A percentile compares a stretch with the other conserved stretches of the same genome.
Evolutionary conservation across 2,113 vertebrate genomes (phyloP).

Genomic region (Delphinus delphis): DNA sequence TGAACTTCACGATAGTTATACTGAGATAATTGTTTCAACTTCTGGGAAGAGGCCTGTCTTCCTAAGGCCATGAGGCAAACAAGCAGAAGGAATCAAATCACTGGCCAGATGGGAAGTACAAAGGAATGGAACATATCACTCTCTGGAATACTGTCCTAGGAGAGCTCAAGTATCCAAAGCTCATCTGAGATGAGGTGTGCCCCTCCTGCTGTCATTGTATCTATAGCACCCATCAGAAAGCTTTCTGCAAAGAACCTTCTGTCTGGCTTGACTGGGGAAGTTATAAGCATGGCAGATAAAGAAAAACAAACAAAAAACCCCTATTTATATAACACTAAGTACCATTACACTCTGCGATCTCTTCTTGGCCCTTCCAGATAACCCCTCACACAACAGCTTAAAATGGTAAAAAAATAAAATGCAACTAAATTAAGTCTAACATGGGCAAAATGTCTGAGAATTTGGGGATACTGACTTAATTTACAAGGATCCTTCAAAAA

Average conservation of each 20-base stretch:
- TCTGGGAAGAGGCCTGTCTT: neutral
- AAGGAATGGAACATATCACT: neutral
- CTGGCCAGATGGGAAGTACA: constrained; percentile 37
- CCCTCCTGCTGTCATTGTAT: neutral
- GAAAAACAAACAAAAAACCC: neutral
- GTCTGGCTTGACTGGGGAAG: neutral
- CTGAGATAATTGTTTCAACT: neutral
- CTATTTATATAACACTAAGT: neutral
- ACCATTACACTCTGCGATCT: neutral
- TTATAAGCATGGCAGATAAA: neutral
- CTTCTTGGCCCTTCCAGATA: neutral
- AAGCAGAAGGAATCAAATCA: constrained; percentile 38
- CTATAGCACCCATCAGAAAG: neutral
- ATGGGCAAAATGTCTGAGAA: fast-evolving
- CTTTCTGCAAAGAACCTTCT: neutral
- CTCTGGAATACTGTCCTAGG: neutral
- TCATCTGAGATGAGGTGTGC: neutral
- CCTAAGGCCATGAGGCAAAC: neutral
- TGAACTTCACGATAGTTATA: neutral
- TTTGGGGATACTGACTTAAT: neutral
- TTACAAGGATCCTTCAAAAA: neutral
- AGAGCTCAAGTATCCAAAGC: constrained; percentile 41
- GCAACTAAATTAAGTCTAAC: neutral
- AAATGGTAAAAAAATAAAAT: neutral
- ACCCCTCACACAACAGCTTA: neutral